phyloP scores from a whole-genome alignment of 2,113 vertebrate species.

The Pelvicachromis taeniatus region DNA sequence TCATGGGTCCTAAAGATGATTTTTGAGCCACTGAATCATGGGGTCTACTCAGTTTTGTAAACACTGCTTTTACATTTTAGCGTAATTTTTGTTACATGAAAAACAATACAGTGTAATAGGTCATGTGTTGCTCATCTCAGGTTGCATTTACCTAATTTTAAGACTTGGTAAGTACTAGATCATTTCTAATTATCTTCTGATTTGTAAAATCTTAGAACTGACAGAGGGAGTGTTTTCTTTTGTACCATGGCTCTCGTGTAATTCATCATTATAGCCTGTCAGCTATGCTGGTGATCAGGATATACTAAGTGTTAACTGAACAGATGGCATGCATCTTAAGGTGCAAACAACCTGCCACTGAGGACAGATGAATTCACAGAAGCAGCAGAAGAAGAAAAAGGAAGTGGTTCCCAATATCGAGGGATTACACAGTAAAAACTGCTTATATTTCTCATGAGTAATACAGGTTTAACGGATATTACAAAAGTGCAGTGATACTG shows the following conservation, averaged over 20 bases:
- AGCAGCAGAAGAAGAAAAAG: neutral
- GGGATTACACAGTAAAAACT: neutral
- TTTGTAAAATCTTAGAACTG: neutral
- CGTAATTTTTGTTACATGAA: neutral
- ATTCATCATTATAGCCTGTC: slow-evolving; percentile 32
- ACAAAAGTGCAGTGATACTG: neutral
- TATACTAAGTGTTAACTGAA: slow-evolving; percentile 17
- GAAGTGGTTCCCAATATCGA: neutral
- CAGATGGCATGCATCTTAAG: slow-evolving; percentile 46
- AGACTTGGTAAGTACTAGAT: neutral
- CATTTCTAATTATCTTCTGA: neutral
- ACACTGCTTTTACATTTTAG: neutral
- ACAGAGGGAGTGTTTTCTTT: neutral
- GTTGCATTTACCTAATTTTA: neutral
- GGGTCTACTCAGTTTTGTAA: neutral
- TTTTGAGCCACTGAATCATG: neutral
- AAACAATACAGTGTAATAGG: neutral
- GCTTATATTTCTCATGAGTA: neutral
- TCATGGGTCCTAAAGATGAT: neutral
- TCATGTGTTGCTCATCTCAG: neutral
- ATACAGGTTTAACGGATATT: slow-evolving; percentile 37
- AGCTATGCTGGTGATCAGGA: slow-evolving; percentile 5
- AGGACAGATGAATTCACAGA: neutral
- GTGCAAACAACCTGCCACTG: slow-evolving; percentile 29
- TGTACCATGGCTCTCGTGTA: neutral